These are phyloP conservation scores for Orthochromis malagaraziensis DNA, from an alignment of 2,113 vertebrate genomes.

Conservation along the genomic window DNA sequence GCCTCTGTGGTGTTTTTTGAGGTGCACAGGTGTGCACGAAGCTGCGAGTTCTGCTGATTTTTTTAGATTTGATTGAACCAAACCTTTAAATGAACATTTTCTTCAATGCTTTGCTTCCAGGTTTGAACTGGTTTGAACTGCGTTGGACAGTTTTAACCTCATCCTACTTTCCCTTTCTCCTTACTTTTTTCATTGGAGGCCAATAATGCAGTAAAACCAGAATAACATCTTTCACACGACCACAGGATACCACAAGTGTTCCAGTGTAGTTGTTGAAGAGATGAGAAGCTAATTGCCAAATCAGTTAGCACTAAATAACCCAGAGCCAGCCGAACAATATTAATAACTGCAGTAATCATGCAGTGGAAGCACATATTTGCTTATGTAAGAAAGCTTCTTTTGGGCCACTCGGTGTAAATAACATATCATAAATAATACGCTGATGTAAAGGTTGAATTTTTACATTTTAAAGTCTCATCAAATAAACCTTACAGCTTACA, in stretches of 20 bases:
- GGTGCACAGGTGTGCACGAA: fast-evolving
- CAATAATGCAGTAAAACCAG: background rate
- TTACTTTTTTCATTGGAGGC: fast-evolving
- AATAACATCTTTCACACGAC: background rate
- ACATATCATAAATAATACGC: background rate
- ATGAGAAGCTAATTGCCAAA: background rate
- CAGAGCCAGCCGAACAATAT: background rate
- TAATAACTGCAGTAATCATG: background rate
- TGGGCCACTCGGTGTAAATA: background rate
- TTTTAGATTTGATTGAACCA: background rate
- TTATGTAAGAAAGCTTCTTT: background rate
- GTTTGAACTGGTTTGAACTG: background rate
- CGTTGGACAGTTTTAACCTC: fast-evolving
- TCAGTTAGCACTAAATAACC: background rate
- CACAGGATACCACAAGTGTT: background rate
- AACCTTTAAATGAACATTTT: background rate
- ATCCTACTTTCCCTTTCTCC: background rate
- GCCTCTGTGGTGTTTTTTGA: background rate
- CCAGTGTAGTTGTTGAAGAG: background rate
- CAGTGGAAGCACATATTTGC: background rate
- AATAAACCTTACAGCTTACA: background rate
- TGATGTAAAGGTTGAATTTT: background rate
- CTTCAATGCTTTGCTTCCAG: background rate
- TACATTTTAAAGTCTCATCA: background rate
- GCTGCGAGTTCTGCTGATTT: fast-evolving